phyloP scores from a whole-genome alignment of 2,113 vertebrate species.

The Perca schrenkii region DNA sequence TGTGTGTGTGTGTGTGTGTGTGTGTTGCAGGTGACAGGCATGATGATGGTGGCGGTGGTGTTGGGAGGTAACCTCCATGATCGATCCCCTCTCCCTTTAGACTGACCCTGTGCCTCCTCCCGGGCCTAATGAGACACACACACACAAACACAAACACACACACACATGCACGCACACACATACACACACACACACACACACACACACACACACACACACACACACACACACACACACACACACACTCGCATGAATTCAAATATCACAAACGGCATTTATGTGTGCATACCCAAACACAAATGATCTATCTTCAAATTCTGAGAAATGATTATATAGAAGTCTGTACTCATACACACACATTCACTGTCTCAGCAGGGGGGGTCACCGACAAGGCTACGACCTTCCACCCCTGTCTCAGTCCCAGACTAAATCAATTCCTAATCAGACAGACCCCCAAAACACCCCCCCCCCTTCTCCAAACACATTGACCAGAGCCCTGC shows the following conservation, averaged over 20 bases:
- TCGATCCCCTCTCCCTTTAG: conserved; percentile 82
- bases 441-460: conserved; percentile 71
- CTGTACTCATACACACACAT: conserved; percentile 12
- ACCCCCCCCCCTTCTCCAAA: conserved; percentile 39
- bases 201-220: too few relatives aligned
- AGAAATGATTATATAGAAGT: not conserved
- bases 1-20: conserved; percentile 30
- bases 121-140: conserved; percentile 79
- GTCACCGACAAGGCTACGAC: conserved; percentile 72
- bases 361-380: conserved; percentile 33
- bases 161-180: conserved; percentile 5
- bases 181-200: conserved; percentile 19
- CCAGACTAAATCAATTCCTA: conserved; percentile 85
- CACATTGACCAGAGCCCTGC: conserved; percentile 72
- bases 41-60: not conserved
- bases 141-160: conserved; percentile 21
- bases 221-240: not conserved
- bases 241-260: not conserved
- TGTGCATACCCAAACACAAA: not conserved
- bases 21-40: conserved; percentile 66
- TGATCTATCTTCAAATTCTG: not conserved
- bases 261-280: not conserved
- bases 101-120: conserved; percentile 76
- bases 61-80: conserved; percentile 69
- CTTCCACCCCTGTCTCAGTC: conserved; percentile 77